Base-by-base conservation (phyloP, 1,140 invertebrate species). In the Pemphigus obesinymphae region DNA sequence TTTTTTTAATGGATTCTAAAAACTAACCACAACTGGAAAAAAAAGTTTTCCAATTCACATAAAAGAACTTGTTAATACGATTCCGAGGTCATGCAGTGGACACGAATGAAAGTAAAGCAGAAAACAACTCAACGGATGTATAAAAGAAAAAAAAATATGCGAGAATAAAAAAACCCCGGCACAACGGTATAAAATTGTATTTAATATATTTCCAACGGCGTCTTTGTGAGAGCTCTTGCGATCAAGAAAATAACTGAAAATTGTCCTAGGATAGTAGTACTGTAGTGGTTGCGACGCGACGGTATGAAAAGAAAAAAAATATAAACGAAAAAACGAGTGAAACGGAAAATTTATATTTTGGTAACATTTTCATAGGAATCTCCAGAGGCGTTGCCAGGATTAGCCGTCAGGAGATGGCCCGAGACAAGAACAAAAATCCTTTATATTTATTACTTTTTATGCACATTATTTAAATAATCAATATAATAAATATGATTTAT, bases 41-140 rank as follows among this genome's bases (percentile, higher is more conserved):
- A 76, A 61, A 80, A 80, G 34, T 80, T 80, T 80, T 80, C 55
- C 55, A 80, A 80, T 80, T 43, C 76, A 31, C 55, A 80, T 55
- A 80, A 80, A 80, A 80, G 50, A 80, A 80, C 50, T 61, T 80
- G 76, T 80, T 80, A 80, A 80, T 80, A 80, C 37, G 53, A 80
- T 43, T n/a, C 31, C 23, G 34, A 63, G 37, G 55, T 43, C 55
- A 63, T 29, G 23, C 17, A 13, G 17, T 29, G 31, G 37, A 29
- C 34, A 29, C 76, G 55, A 26, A 20, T n/a, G 17, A 29, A 10
- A 80, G 37, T 40, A 17, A 40, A 23, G n/a, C n/a, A 13, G 58
- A 73, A 73, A 50, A 1, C 45, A 50, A 50, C 70, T 73, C 70
- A 31, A 73, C 45, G 68, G 40, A 70, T 45, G 8, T 29, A 45